phyloP scores from a whole-genome alignment of 92 coral and sea anemone species.

The Paragorgia papillata region DNA sequence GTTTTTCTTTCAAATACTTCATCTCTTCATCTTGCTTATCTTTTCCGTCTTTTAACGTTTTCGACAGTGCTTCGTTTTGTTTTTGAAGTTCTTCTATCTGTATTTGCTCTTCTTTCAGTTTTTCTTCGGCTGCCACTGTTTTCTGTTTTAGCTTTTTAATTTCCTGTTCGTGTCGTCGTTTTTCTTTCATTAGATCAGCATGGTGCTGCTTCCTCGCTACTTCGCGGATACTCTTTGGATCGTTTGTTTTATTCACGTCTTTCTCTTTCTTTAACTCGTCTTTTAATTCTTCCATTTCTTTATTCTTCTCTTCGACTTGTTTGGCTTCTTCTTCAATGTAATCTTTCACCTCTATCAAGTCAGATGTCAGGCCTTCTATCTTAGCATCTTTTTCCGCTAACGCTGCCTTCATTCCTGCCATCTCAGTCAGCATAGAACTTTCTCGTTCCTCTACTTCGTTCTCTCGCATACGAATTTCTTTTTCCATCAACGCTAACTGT shows the following conservation, averaged over 20 bases:
- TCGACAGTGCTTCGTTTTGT: slow-evolving; percentile 33
- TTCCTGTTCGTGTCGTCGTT: slow-evolving; percentile 37
- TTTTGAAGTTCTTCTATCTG: slow-evolving; percentile 23
- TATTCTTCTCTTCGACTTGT: slow-evolving; percentile 51
- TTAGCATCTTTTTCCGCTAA: slow-evolving; percentile 25
- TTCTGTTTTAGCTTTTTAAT: slow-evolving; percentile 41
- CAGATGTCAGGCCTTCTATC: slow-evolving; percentile 18
- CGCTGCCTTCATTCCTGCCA: slow-evolving; percentile 6
- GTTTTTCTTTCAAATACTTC: slow-evolving; percentile 38
- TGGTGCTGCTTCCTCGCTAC: slow-evolving; percentile 23
- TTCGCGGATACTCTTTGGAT: slow-evolving; percentile 40
- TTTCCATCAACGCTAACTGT: slow-evolving; percentile 30
- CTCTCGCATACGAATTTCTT: slow-evolving; percentile 26
- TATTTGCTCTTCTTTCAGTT: slow-evolving; percentile 42
- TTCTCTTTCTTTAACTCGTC: slow-evolving; percentile 60
- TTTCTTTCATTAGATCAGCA: slow-evolving; percentile 27
- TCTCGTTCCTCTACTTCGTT: slow-evolving; percentile 40
- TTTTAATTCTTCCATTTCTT: slow-evolving; percentile 59
- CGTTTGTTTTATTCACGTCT: slow-evolving; percentile 45
- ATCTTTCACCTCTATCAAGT: slow-evolving; percentile 28
- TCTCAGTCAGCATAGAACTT: not conserved
- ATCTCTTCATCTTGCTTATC: slow-evolving; percentile 27
- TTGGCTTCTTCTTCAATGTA: slow-evolving; percentile 38
- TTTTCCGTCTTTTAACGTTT: slow-evolving; percentile 31
- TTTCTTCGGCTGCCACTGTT: slow-evolving; percentile 42